phyloP scores from a whole-genome alignment of 2,888 invertebrate genomes.

The Diabrotica balteata region DNA sequence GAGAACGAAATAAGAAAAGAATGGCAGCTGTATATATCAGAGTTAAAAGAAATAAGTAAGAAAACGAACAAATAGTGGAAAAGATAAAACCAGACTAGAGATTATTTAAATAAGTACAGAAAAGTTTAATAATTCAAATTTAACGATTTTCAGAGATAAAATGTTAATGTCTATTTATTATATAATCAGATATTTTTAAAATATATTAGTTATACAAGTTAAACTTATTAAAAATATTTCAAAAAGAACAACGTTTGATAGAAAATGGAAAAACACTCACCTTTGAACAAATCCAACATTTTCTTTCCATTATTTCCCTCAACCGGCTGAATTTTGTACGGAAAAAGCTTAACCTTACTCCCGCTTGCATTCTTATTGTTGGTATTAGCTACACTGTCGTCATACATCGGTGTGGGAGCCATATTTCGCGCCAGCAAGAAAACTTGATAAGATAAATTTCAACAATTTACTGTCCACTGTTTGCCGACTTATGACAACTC shows the following conservation, averaged over 20 bases:
- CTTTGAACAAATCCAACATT: conserved; percentile 70
- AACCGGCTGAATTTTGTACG: conserved; percentile 66
- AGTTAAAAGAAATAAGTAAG: too few species aligned
- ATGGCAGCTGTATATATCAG: too few species aligned
- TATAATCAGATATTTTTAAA: neutral
- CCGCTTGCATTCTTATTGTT: conserved; percentile 16
- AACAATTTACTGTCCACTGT: neutral
- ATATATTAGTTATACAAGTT: neutral
- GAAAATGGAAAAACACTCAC: conserved; percentile 52
- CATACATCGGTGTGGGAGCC: conserved; percentile 31
- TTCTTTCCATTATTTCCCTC: conserved; percentile 64
- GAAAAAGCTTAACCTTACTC: conserved; percentile 56
- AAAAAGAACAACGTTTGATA: conserved; percentile 10
- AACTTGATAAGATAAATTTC: neutral
- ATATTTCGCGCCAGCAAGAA: conserved; percentile 8
- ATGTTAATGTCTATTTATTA: too few species aligned
- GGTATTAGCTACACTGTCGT: conserved; percentile 17
- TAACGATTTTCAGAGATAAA: too few species aligned
- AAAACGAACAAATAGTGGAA: too few species aligned
- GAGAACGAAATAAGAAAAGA: too few species aligned
- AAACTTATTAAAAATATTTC: conserved; percentile 14
- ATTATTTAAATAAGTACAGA: too few species aligned
- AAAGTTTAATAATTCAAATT: too few species aligned
- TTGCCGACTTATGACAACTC: neutral
- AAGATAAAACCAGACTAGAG: too few species aligned